phyloP scores from a whole-genome alignment of 2,888 invertebrate genomes.

The Alviniconcha strummeri region DNA sequence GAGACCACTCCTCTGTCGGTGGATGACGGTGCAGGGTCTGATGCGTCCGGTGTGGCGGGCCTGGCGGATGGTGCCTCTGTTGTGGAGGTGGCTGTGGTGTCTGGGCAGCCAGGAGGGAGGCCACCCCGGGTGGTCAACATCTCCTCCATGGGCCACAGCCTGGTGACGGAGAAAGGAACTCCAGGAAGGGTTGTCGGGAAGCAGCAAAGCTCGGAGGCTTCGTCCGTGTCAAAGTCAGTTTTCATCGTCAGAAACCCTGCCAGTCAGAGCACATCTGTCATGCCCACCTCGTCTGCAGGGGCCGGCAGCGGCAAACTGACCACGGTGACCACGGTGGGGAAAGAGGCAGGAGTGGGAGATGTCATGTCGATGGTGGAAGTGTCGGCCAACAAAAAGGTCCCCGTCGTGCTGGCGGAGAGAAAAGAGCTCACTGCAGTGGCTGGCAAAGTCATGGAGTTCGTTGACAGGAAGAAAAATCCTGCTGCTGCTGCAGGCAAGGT shows the following conservation, averaged over 20 bases:
- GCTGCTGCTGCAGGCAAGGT: neutral
- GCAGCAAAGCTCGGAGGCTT: neutral
- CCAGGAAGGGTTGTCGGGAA: conserved; percentile 6
- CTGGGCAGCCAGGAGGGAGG: neutral
- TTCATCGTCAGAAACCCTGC: neutral
- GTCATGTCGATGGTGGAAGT: conserved; percentile 26
- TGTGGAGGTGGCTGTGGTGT: neutral
- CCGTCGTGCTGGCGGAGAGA: conserved; percentile 25
- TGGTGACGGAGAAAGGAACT: neutral
- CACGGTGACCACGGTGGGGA: neutral
- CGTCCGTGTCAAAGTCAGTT: neutral
- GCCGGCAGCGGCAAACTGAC: neutral
- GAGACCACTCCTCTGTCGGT: too few relatives aligned
- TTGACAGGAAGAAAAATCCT: neutral
- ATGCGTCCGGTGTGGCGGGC: too few relatives aligned
- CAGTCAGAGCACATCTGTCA: neutral
- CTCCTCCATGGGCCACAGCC: neutral
- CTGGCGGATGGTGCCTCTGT: too few relatives aligned
- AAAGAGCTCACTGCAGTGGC: neutral
- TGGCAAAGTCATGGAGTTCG: neutral
- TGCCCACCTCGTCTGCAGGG: neutral
- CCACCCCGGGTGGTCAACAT: neutral
- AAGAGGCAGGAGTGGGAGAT: neutral
- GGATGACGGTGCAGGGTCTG: too few relatives aligned
- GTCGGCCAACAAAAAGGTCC: conserved; percentile 24